Conservation (phyloP, 2,888 invertebrate species). For the Scotopteryx bipunctaria region DNA sequence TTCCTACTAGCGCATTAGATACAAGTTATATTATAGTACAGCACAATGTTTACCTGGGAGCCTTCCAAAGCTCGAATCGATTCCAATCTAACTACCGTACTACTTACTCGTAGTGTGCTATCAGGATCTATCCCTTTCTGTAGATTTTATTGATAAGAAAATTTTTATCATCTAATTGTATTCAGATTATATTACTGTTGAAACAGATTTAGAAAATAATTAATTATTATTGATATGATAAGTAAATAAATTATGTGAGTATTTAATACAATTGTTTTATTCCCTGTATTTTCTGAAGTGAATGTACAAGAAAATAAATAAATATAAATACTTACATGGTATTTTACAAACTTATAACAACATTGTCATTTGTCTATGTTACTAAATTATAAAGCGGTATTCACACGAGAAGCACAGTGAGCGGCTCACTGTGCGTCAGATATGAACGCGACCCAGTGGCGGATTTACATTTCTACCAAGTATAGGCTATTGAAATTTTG, state of each 20-base stretch:
- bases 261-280: slow-evolving; percentile 44
- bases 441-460: too few relatives aligned
- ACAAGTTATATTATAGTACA: slow-evolving; percentile 8
- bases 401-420: too few relatives aligned
- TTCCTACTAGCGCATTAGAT: slow-evolving; percentile 19
- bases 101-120: too few relatives aligned
- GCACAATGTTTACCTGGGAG: slow-evolving; percentile 20
- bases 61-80: too few relatives aligned
- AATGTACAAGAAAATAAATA: slow-evolving; percentile 21
- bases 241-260: slow-evolving; percentile 58
- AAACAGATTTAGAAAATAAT: slow-evolving; percentile 50
- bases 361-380: not conserved
- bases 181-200: slow-evolving; percentile 19
- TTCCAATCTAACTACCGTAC: too few relatives aligned
- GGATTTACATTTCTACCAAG: too few relatives aligned
- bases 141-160: not conserved
- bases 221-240: slow-evolving; percentile 65
- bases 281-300: slow-evolving; percentile 48
- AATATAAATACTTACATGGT: slow-evolving; percentile 9
- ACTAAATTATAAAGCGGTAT: too few relatives aligned
- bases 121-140: too few relatives aligned
- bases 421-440: too few relatives aligned
- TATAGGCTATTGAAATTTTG: too few relatives aligned
- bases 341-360: slow-evolving; percentile 3
- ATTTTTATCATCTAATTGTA: slow-evolving; percentile 6